These are phyloP conservation scores for Sternotherus odoratus DNA, from an alignment of 2,797 vertebrate species.

Conservation along the genomic window DNA sequence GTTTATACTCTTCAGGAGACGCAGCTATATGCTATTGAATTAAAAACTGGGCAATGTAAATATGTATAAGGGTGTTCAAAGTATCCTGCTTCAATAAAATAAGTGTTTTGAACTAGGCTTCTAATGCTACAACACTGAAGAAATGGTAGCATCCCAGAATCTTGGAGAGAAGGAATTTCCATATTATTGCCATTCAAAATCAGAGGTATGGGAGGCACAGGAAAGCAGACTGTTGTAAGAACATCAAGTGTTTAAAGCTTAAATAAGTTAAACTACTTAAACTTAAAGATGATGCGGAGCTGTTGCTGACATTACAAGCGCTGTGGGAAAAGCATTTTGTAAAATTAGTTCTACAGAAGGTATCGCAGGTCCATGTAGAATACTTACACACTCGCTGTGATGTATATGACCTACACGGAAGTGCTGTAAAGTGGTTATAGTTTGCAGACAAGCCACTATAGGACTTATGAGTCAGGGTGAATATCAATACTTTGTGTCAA, in stretches of 20 bases:
- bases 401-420: neutral
- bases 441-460: neutral
- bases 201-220: neutral
- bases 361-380: neutral
- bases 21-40: neutral
- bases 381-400: neutral
- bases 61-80: neutral
- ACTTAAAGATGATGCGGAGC: neutral
- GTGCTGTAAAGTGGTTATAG: neutral
- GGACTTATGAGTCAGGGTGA: neutral
- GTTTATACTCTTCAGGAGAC: neutral
- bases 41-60: neutral
- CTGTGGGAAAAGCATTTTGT: neutral
- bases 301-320: neutral
- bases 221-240: neutral
- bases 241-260: neutral
- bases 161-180: neutral
- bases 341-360: neutral
- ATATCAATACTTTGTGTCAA: neutral
- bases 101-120: neutral
- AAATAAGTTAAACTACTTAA: neutral
- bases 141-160: neutral
- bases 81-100: neutral
- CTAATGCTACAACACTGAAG: neutral
- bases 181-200: neutral